These are phyloP conservation scores for Percopsis omiscomaycus DNA, from an alignment of 2,797 vertebrate species.

Conservation along the genomic window DNA sequence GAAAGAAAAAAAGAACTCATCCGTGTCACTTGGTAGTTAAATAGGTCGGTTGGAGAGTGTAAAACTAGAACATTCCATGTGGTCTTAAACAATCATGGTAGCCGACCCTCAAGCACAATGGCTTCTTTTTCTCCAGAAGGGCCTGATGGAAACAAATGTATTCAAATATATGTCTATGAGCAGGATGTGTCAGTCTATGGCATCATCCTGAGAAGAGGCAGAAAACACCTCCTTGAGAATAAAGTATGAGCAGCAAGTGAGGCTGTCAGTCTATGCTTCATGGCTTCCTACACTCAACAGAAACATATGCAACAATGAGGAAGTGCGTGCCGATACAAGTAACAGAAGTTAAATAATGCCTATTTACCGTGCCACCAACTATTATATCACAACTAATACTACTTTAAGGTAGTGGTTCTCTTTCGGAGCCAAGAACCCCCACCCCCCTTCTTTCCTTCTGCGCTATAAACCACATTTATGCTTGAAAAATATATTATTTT, in stretches of 20 bases:
- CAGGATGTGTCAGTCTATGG: conserved; percentile 45
- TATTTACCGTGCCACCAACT: background rate
- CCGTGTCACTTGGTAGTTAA: conserved; percentile 10
- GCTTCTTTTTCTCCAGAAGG: conserved; percentile 31
- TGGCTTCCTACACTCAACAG: background rate
- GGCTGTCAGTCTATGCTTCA: background rate
- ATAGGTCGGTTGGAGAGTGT: too few species aligned
- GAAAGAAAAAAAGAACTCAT: conserved; percentile 8
- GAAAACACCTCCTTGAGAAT: conserved; percentile 16
- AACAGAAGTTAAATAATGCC: background rate
- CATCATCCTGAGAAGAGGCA: conserved; percentile 26
- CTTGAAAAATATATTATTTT: too few species aligned
- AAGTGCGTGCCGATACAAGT: background rate
- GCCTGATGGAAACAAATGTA: conserved; percentile 60
- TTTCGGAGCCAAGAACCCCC: too few species aligned
- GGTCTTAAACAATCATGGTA: conserved; percentile 31
- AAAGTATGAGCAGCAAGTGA: conserved; percentile 20
- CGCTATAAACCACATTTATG: too few species aligned
- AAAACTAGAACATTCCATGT: background rate
- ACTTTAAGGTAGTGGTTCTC: background rate
- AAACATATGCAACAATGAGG: background rate
- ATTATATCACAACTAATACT: too few species aligned
- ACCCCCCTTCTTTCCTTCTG: too few species aligned
- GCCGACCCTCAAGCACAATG: conserved; percentile 9
- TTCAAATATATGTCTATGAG: conserved; percentile 72